phyloP scores from a whole-genome alignment of 2,797 vertebrate species.

The Brachymystax lenok region DNA sequence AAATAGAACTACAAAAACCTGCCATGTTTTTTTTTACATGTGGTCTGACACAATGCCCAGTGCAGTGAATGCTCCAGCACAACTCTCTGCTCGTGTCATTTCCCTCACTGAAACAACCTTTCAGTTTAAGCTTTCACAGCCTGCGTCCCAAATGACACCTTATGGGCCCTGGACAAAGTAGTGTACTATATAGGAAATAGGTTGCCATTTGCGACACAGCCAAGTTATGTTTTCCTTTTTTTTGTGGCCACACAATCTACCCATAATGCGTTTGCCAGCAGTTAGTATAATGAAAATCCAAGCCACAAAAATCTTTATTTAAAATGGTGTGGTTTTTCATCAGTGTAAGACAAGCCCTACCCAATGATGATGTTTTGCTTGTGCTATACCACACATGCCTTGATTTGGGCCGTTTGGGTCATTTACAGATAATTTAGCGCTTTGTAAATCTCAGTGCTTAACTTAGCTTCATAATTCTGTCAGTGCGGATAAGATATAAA shows the following conservation, averaged over 20 bases:
- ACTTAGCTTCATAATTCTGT: background rate
- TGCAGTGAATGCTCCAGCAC: background rate
- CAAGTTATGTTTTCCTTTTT: constrained; percentile 7
- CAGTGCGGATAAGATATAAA: background rate
- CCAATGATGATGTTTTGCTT: background rate
- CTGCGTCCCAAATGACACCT: background rate
- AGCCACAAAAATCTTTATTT: constrained; percentile 16
- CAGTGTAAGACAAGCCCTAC: background rate
- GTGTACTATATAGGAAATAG: too few species aligned
- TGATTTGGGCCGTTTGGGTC: background rate
- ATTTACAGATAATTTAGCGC: background rate
- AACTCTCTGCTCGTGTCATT: background rate
- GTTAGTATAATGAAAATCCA: constrained; percentile 19
- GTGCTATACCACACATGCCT: background rate
- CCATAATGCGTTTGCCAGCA: constrained; percentile 20
- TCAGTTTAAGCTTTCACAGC: background rate
- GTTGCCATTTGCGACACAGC: too few species aligned
- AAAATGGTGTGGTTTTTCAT: background rate
- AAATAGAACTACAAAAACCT: background rate
- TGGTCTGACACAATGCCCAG: constrained; percentile 22
- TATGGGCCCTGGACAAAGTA: too few species aligned
- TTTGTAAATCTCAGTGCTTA: background rate
- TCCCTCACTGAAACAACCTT: constrained; percentile 2
- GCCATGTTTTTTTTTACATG: constrained; percentile 10
- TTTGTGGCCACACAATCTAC: background rate